phyloP scores from a whole-genome alignment of 2,888 invertebrate genomes.

The Leucophenga maculata region DNA sequence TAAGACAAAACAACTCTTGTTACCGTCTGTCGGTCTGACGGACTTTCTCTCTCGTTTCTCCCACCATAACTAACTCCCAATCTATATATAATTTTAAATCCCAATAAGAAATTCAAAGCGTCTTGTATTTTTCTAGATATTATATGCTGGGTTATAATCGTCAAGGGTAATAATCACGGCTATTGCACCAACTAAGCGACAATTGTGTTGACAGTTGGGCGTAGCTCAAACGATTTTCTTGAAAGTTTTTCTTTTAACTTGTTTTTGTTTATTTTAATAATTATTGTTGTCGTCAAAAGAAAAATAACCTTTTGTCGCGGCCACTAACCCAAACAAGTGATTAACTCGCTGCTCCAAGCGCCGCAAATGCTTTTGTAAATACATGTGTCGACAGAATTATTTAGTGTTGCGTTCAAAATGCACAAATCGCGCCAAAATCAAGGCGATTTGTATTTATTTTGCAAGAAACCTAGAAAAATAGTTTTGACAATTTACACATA shows the following conservation, averaged over 20 bases:
- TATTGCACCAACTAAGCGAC: constrained; percentile 12
- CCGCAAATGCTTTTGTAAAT: no score
- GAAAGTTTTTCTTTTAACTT: constrained; percentile 39
- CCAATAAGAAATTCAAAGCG: constrained; percentile 37
- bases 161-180: constrained; percentile 69
- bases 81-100: constrained; percentile 1
- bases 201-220: constrained; percentile 8
- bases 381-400: no score
- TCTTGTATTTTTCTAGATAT: constrained; percentile 70
- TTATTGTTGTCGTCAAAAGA: constrained; percentile 31
- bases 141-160: constrained; percentile 73
- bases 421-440: no score
- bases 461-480: no score
- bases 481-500: no score
- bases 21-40: background rate
- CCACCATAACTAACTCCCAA: background rate
- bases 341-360: no score
- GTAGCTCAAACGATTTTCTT: background rate
- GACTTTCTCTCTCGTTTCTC: constrained; percentile 7
- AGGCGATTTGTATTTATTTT: no score
- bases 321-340: background rate
- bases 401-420: no score
- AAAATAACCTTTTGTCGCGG: constrained; percentile 6
- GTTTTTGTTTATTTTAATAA: constrained; percentile 38
- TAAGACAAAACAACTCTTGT: constrained; percentile 33